Percentiles rank a stretch among this genome's conserved stretches.
These are phyloP conservation scores for Silurus aristotelis DNA, from an alignment of 2,797 vertebrate species.

Conservation along the genomic window DNA sequence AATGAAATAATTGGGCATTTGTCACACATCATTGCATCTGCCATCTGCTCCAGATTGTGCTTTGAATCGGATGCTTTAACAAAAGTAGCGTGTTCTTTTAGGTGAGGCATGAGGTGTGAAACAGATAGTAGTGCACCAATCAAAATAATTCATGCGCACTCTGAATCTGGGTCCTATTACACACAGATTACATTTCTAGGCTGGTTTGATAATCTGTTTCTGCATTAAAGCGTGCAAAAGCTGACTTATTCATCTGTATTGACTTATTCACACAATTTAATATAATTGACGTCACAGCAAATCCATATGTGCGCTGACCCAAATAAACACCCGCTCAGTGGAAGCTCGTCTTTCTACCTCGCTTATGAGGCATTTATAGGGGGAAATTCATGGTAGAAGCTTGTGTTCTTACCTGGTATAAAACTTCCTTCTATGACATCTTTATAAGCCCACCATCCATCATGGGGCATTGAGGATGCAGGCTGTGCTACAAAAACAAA, in stretches of 20 bases:
- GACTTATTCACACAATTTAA: slow-evolving; percentile 13
- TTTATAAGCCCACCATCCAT: slow-evolving; percentile 97
- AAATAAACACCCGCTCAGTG: slow-evolving; percentile 6
- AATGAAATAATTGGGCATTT: slow-evolving; percentile 23
- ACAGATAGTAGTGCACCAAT: background rate
- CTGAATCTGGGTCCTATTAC: background rate
- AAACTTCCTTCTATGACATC: slow-evolving; percentile 96
- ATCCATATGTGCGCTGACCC: background rate
- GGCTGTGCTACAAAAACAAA: slow-evolving; percentile 83
- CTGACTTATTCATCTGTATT: background rate
- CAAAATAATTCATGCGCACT: background rate
- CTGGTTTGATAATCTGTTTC: background rate
- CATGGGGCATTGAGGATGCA: slow-evolving; percentile 92
- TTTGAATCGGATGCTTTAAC: slow-evolving; percentile 3
- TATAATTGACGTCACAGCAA: slow-evolving; percentile 5
- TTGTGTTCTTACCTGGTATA: slow-evolving; percentile 84
- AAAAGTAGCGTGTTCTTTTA: slow-evolving; percentile 7
- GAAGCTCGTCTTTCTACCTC: background rate
- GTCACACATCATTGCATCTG: slow-evolving; percentile 6
- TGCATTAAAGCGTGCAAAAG: background rate
- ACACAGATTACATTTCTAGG: background rate
- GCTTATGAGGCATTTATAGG: background rate
- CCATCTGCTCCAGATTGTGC: slow-evolving; percentile 31
- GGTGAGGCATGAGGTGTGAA: background rate
- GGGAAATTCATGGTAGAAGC: background rate